Evolutionary conservation across 2,888 invertebrate genomes (phyloP).

Genomic region (Xanthia icteritia): DNA sequence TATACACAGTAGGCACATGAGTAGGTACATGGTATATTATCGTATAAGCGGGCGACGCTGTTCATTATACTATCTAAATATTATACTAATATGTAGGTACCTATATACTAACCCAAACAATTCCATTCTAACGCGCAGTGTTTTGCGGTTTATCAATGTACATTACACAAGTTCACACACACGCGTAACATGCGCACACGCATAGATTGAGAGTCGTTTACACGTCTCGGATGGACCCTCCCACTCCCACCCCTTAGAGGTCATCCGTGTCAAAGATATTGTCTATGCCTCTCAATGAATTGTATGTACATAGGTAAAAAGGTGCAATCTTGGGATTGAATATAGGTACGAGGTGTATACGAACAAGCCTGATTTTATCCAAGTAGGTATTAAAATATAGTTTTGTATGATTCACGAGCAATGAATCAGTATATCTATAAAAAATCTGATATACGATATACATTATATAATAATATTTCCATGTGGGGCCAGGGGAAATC

Average conservation of each 20-base stretch:
- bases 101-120: constrained; percentile 71
- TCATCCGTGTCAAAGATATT: constrained; percentile 78
- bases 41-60: constrained; percentile 57
- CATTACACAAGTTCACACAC: constrained; percentile 65
- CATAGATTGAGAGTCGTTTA: constrained; percentile 41
- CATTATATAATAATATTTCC: neutral
- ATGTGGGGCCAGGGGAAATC: constrained; percentile 3
- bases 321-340: constrained; percentile 24
- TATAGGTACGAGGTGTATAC: neutral
- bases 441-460: neutral
- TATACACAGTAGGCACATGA: constrained; percentile 9
- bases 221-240: constrained; percentile 71
- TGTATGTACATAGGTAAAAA: constrained; percentile 48
- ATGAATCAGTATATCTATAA: neutral
- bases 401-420: neutral
- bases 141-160: constrained; percentile 75
- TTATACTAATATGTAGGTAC: constrained; percentile 61
- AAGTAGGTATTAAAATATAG: too few relatives aligned
- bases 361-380: too few relatives aligned
- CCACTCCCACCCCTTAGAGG: constrained; percentile 78
- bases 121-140: constrained; percentile 73
- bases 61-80: constrained; percentile 66
- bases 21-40: constrained; percentile 54
- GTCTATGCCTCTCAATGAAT: constrained; percentile 77
- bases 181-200: constrained; percentile 53